Evolutionary conservation across 2,888 invertebrate genomes (phyloP), one percentile per base, ranked within the genome.

Genomic region (Leptopilina myrica): DNA sequence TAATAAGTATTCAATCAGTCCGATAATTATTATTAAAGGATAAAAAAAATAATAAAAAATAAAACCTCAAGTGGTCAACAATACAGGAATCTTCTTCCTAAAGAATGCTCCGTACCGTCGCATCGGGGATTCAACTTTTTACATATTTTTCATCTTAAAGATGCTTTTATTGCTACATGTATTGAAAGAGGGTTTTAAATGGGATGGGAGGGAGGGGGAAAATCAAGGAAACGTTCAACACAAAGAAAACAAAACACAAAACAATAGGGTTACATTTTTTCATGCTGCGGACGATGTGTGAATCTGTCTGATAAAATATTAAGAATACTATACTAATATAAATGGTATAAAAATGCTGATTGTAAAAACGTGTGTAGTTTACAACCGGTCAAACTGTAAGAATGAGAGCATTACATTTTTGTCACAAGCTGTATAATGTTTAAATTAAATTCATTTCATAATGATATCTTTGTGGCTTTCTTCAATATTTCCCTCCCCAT

Each of bases 391-490:
- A 87, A 88, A 85, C 88, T 88, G 87, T 88, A 88, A 88, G 85
- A 87, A 86, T 86, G 87, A 84, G 87, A 88, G 85, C 87, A 89
- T 87, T 88, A 87, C 85, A 86, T 86, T 88, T 89, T 90, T 90
- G 88, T 90, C 89, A 89, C 88, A 88, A 88, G 88, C 90, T 90
- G 90, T 90, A 90, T 87, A 86, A 89, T 88, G 86, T 88, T 90
- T 87, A 88, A 89, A 91, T 91, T 91, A 89, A 91, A 91, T 88
- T 87, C 88, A 90, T 90, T 91, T 90, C 88, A 87, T 90, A 89
- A 90, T 88, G 86, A 90, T 84, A 83, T 85, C 78, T 82, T 81
- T 4, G 56, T 8, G 56, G 9, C 3, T 69, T 14, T 59, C 40
- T 33, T 14, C 2, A n/a, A 14, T 11, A 26, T 14, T 26, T 7